Base-by-base conservation (phyloP, 2,113 vertebrate species). In the Nettapus auritus region DNA sequence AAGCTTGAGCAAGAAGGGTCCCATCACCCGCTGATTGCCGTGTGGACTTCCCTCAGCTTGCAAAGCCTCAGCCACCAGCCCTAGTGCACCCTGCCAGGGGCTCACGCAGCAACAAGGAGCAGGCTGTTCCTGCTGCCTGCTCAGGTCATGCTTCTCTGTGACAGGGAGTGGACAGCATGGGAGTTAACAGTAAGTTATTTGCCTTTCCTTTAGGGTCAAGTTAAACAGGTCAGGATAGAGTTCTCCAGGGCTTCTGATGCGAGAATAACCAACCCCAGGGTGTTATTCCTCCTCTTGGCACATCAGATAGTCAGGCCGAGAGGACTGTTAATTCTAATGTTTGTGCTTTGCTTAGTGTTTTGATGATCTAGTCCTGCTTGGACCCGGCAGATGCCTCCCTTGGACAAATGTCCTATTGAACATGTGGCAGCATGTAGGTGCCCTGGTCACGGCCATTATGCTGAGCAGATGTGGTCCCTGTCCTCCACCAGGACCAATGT, bases 401-500 rank as follows among this genome's bases (percentile, higher is more conserved):
- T 59, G 56, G 31, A 53, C 57, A 57, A 55, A 66, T 16, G 40
- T 28, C 56, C 14, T 62, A 15, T 0, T 78, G 55, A 77, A 31
- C 31, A 38, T 6, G 3, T 14, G 23, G 40, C 40, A 57, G 64
- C 0, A 0, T 2, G 1, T 3, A 3, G 8, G 14, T 79, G 55
- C 14, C 22, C 15, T 26, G 9, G 20, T 56, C 33, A 9, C 1
- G 5, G 33, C 38, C 1, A 1, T 13, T 4, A 1, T 4, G 18
- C n/a, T 60, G 57, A 71, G 31, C 34, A 63, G 52, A 71, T 40
- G 36, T 18, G 57, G 14, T 82, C 13, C 64, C 29, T 67, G 11
- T 33, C n/a, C 46, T 80, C 33, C 59, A 46, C 36, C 29, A 38
- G 60, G 55, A 33, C 36, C 20, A 46, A 46, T 46, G 44, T 46